These are phyloP conservation scores for Brienomyrus brachyistius DNA, from an alignment of 2,113 vertebrate species.

Conservation along the genomic window DNA sequence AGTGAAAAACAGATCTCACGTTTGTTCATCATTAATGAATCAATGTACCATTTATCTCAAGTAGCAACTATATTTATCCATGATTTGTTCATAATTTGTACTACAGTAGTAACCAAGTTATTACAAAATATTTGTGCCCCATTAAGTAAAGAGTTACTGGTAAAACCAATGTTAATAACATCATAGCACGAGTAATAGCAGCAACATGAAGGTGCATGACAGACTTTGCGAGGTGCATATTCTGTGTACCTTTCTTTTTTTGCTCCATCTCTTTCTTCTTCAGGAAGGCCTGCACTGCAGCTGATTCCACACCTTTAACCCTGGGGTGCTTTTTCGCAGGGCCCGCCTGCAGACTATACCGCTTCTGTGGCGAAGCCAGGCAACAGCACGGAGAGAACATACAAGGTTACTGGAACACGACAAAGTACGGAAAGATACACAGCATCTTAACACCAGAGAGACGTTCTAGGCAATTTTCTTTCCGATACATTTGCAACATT, in stretches of 20 bases:
- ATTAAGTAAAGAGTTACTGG: neutral
- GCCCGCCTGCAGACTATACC: constrained; percentile 89
- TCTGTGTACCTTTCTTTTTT: constrained; percentile 70
- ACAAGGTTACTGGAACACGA: neutral
- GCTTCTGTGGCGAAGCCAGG: constrained; percentile 58
- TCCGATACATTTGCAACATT: neutral
- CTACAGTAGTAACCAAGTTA: neutral
- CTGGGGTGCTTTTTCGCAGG: constrained; percentile 86
- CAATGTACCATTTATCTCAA: neutral
- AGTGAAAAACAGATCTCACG: neutral
- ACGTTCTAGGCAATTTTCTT: neutral
- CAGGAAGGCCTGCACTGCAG: constrained; percentile 85
- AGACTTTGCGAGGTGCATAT: neutral
- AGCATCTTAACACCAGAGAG: neutral
- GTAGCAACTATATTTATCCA: neutral
- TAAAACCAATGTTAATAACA: neutral
- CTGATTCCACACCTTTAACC: constrained; percentile 82
- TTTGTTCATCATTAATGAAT: neutral
- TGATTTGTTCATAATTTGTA: neutral
- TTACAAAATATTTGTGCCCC: neutral
- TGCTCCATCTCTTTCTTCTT: constrained; percentile 66
- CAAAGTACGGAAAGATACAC: neutral
- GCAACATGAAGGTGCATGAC: neutral
- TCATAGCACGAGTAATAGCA: neutral
- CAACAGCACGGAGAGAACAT: neutral